These are phyloP conservation scores for Xestia rhomboidea DNA, from an alignment of 2,888 invertebrate genomes.

Conservation along the genomic window DNA sequence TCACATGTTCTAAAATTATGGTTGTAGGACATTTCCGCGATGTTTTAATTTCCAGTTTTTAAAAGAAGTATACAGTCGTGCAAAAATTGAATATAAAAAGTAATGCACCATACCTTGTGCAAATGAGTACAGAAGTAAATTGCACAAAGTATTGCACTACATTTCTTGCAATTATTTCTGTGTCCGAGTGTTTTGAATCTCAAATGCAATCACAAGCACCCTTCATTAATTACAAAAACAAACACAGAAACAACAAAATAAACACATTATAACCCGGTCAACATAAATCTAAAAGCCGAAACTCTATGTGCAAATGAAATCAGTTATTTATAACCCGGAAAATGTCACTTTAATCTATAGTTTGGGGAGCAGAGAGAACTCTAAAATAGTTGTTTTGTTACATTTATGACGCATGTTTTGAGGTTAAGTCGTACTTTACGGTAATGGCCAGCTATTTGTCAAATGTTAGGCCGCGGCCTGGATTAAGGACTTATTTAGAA, in stretches of 20 bases:
- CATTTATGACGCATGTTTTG: slow-evolving; percentile 61
- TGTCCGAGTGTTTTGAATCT: not conserved
- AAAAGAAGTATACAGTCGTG: not conserved
- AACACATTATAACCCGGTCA: slow-evolving; percentile 9
- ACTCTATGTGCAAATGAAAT: slow-evolving; percentile 54
- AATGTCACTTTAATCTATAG: slow-evolving; percentile 64
- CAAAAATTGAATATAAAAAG: not conserved
- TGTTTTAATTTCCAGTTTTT: not conserved
- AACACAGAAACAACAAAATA: slow-evolving; percentile 16
- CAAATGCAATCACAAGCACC: not conserved
- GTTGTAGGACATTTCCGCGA: not conserved
- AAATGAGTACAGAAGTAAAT: too few species aligned
- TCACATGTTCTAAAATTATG: not conserved
- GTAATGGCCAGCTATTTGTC: slow-evolving; percentile 55
- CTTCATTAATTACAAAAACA: not conserved
- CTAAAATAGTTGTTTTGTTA: slow-evolving; percentile 58
- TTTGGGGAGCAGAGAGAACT: slow-evolving; percentile 56
- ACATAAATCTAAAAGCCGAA: slow-evolving; percentile 50
- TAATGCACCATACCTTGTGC: not conserved
- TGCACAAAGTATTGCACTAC: too few species aligned
- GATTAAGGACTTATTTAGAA: slow-evolving; percentile 23
- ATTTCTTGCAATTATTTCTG: not conserved
- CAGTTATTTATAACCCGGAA: slow-evolving; percentile 63
- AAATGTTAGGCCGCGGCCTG: slow-evolving; percentile 20
- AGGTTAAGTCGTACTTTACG: slow-evolving; percentile 53